Base-by-base conservation (phyloP, 2,113 vertebrate genomes). In the Anoplopoma fimbria region DNA sequence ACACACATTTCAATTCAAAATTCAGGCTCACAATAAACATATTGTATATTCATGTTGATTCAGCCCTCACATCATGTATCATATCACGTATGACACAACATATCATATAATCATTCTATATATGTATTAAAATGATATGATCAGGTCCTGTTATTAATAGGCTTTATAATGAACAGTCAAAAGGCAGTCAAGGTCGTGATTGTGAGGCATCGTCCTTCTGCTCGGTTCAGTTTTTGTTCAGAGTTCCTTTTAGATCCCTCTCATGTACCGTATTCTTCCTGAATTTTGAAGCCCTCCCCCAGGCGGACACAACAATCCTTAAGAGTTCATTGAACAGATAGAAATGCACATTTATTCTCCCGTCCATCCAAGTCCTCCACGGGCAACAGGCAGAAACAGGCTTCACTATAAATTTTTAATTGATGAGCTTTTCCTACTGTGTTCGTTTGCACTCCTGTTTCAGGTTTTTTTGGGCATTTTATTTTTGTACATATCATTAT, bases 271-370 rank as follows among this genome's bases (percentile, higher is more conserved):
- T 15, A 69, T 47, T 88, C 45, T 33, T 62, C 57, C 81, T 81
- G 80, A 79, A 80, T 89, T n/a, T 45, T 63, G 51, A 87, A 65
- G 73, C 42, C 79, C 64, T 74, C 36, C 82, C 77, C 80, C 77
- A 76, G 87, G 75, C 76, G 57, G 40, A 77, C 42, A 64, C 34
- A 84, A 53, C 75, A 69, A 58, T 76, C 65, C 51, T 55, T 73
- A 64, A 40, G 77, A 71, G 77, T 77, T 81, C 64, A 51, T 40
- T 10, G 23, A 84, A 83, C 57, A 63, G 72, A 82, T 81, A 85
- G 62, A 81, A 92, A 88, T 69, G 75, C 13, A 4, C 81, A 80
- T 84, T 84, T 82, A 89, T 84, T 82, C 67, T 71, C 49, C 74
- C 71, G 70, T 83, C 80, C 79, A 27, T 86, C 75, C 29, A 31